These are phyloP conservation scores for Potamarius usumacintae DNA, from an alignment of 2,113 vertebrate species.

Conservation along the genomic window DNA sequence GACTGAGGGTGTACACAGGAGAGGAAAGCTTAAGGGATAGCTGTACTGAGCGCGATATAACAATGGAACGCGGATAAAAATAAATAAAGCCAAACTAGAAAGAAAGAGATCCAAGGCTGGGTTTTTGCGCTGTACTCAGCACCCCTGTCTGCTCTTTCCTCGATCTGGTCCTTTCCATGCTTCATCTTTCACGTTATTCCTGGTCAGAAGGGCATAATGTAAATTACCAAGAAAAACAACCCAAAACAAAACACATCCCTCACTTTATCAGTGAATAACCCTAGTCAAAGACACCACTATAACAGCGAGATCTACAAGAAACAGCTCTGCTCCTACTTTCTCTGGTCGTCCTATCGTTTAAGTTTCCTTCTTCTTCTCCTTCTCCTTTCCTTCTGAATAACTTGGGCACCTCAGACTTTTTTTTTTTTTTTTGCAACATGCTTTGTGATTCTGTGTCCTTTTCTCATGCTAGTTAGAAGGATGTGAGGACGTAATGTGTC, in stretches of 20 bases:
- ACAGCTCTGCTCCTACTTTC: conserved; percentile 37
- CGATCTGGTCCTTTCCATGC: conserved; percentile 47
- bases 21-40: conserved; percentile 44
- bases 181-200: conserved; percentile 53
- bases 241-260: neutral
- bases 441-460: conserved; percentile 37
- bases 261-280: conserved; percentile 48
- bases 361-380: conserved; percentile 42
- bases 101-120: conserved; percentile 32
- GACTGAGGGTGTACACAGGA: conserved; percentile 42
- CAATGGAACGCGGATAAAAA: neutral
- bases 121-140: conserved; percentile 47
- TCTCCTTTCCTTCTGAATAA: conserved; percentile 26
- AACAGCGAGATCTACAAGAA: conserved; percentile 16
- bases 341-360: conserved; percentile 37
- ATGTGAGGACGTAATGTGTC: conserved; percentile 44
- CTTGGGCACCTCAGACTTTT: conserved; percentile 32
- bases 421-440: conserved; percentile 33
- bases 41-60: conserved; percentile 13
- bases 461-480: conserved; percentile 30
- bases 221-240: neutral
- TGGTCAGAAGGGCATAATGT: conserved; percentile 56
- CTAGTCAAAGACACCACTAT: conserved; percentile 41
- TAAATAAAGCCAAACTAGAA: neutral
- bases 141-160: conserved; percentile 37